Evolutionary conservation across 2,888 invertebrate genomes (phyloP).

Genomic region (Cryptosula pallasiana): DNA sequence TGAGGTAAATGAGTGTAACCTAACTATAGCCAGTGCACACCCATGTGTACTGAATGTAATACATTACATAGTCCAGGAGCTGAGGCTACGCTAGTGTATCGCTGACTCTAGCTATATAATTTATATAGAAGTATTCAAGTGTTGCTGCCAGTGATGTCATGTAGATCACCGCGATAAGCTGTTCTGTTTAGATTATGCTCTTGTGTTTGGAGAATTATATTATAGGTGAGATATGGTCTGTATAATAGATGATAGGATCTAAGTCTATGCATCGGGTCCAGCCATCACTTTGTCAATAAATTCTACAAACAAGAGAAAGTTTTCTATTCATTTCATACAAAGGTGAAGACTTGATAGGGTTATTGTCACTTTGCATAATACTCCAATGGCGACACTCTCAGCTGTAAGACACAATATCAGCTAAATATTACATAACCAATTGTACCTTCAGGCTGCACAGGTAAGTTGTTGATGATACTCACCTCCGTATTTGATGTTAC

Average conservation of each 20-base stretch:
- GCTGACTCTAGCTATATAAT: not conserved
- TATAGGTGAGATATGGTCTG: no score
- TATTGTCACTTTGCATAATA: no score
- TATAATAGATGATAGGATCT: no score
- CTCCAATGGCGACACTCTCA: no score
- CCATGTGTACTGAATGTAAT: not conserved
- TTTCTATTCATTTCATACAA: not conserved
- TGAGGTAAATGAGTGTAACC: slow-evolving; percentile 7
- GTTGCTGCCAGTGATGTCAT: not conserved
- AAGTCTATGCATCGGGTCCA: slow-evolving; percentile 60
- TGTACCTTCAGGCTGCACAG: no score
- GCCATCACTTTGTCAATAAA: slow-evolving; percentile 85
- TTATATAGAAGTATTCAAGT: not conserved
- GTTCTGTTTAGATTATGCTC: not conserved
- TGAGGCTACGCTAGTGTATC: not conserved
- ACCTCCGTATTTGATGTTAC: slow-evolving; percentile 58
- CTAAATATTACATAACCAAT: no score
- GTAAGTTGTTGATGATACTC: no score
- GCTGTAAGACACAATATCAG: no score
- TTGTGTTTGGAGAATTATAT: no score
- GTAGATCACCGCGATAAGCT: not conserved
- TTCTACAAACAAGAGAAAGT: slow-evolving; percentile 64
- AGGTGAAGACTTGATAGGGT: not conserved
- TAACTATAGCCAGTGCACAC: not conserved
- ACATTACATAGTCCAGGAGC: not conserved